These are phyloP conservation scores for Gonatopus flavifemur DNA, from an alignment of 1,140 invertebrate species.

Conservation along the genomic window DNA sequence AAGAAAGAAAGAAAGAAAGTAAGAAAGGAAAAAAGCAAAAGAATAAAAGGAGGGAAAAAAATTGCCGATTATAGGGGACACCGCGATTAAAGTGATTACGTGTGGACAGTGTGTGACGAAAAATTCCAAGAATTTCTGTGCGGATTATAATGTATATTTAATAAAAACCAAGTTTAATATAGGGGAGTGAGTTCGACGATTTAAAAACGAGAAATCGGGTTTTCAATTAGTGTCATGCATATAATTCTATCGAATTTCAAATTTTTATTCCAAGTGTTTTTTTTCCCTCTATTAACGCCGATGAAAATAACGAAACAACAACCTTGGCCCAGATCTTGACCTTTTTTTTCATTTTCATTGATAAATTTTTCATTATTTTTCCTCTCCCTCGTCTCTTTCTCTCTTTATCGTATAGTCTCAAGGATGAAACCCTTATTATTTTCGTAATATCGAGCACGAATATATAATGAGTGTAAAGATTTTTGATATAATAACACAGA, in stretches of 20 bases:
- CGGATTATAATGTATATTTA: constrained; percentile 3
- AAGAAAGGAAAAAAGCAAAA: constrained; percentile 6
- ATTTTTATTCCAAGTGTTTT: neutral
- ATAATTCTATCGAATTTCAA: too few relatives aligned
- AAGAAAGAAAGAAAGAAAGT: constrained; percentile 11
- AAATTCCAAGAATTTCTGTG: too few relatives aligned
- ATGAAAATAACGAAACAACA: constrained; percentile 5
- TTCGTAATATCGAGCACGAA: neutral
- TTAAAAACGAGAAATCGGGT: too few relatives aligned
- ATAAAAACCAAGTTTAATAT: too few relatives aligned
- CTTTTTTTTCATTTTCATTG: constrained; percentile 23
- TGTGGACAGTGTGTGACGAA: constrained; percentile 24
- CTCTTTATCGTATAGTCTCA: constrained; percentile 2
- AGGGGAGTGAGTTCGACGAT: too few relatives aligned
- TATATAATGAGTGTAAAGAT: neutral
- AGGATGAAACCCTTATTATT: too few relatives aligned
- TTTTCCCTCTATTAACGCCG: neutral
- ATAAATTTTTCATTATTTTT: too few relatives aligned
- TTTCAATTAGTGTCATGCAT: too few relatives aligned
- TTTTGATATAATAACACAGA: neutral
- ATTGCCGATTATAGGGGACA: too few relatives aligned
- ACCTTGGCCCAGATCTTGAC: constrained; percentile 38
- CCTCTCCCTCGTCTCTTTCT: neutral
- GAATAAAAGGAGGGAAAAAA: neutral
- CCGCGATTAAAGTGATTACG: too few relatives aligned